A percentile compares a stretch with the other conserved stretches of the same genome.
Evolutionary conservation across 2,888 invertebrate genomes (phyloP).

Genomic region (Latrodectus hesperus): DNA sequence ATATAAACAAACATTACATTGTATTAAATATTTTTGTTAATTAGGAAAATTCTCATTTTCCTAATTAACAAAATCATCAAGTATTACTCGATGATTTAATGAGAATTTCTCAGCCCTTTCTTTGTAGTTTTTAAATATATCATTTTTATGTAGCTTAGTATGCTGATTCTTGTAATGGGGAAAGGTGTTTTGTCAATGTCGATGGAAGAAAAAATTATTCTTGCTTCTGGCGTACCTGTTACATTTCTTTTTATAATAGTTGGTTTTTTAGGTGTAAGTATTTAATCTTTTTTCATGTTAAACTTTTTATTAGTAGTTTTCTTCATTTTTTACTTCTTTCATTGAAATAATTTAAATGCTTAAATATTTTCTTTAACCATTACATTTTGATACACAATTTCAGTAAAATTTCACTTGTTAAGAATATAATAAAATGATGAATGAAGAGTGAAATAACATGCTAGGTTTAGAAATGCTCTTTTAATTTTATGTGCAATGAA

Average conservation of each 20-base stretch:
- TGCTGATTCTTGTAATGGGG: slow-evolving; percentile 59
- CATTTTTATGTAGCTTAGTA: slow-evolving; percentile 47
- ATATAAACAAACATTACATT: too few species aligned
- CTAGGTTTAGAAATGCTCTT: too few species aligned
- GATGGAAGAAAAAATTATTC: slow-evolving; percentile 71
- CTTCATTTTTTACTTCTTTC: neutral
- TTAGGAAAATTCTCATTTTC: too few species aligned
- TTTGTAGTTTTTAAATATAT: neutral
- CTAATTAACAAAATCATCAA: too few species aligned
- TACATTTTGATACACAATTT: too few species aligned
- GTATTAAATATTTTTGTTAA: too few species aligned
- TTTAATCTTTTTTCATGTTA: neutral
- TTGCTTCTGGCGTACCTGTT: slow-evolving; percentile 72
- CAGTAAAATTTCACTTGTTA: too few species aligned
- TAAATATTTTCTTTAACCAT: too few species aligned
- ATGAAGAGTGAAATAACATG: too few species aligned
- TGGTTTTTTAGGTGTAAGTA: slow-evolving; percentile 73
- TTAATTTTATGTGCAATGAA: too few species aligned
- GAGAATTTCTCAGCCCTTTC: neutral
- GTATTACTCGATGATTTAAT: too few species aligned
- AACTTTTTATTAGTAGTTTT: neutral
- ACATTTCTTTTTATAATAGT: slow-evolving; percentile 72
- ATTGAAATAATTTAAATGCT: neutral
- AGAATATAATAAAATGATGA: too few species aligned
- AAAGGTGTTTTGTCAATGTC: slow-evolving; percentile 39